Base-by-base conservation (phyloP, 2,797 vertebrate genomes). In the Protonibea diacanthus region DNA sequence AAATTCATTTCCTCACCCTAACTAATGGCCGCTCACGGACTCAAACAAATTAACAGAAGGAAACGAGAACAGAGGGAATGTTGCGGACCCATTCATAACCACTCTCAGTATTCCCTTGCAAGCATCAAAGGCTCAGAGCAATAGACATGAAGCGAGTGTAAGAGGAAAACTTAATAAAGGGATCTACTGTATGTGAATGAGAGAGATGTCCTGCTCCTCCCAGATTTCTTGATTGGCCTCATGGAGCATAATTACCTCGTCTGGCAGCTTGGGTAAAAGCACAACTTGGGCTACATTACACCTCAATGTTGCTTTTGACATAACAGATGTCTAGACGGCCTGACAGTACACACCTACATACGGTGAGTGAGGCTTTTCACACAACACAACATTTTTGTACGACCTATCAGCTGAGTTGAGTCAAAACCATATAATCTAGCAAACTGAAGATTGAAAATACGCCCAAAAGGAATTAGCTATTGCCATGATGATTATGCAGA, bases 41-140 rank as follows among this genome's bases (percentile, higher is more conserved):
- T 76, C 15, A 49, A 65, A 78, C 68, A 75, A 76, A 84, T 80
- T 17, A 76, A 74, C 42, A 59, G 42, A 48, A 17, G 18, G 18
- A 80, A 81, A 82, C 3, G 6, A 73, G 38, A 81, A 65, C 33
- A 73, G 23, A 65, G 20, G 20, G 23, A 65, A 38, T 67, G 33
- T 56, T 40, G 8, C 47, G 48, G 53, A 78, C 74, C 48, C 40
- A 12, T 78, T 84, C 6, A 63, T 68, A 73, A 66, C 47, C 53
- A 38, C 69, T 29, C 53, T 44, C 17, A 64, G 11, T 48, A 38
- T 55, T 81, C 15, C 38, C 44, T 51, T 8, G 15, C 25, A 45
- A 23, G 44, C 48, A 63, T 29, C 21, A 69, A 80, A 71, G 52
- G 33, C 76, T 74, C 45, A 45, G 23, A 64, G 18, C n/a, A 42